phyloP scores from a whole-genome alignment of 2,888 invertebrate species.

The Drosophila subquinaria region DNA sequence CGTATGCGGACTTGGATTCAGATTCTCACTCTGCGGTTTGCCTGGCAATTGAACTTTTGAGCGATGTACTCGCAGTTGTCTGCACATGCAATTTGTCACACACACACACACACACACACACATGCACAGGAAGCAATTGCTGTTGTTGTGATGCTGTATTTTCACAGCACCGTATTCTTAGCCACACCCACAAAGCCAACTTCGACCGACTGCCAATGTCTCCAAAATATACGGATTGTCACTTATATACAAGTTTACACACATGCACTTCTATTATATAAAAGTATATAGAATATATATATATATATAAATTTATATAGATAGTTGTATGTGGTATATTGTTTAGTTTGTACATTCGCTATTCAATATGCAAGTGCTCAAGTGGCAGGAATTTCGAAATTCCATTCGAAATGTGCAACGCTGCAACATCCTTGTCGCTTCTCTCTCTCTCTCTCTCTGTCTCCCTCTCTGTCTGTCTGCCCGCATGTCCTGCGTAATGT shows the following conservation, averaged over 20 bases:
- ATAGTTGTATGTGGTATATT: conserved; percentile 19
- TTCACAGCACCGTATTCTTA: conserved; percentile 82
- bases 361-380: conserved; percentile 65
- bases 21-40: conserved; percentile 48
- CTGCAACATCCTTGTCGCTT: conserved; percentile 67
- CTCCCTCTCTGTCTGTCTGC: conserved; percentile 27
- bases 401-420: conserved; percentile 77
- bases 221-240: conserved; percentile 61
- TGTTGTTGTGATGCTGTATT: conserved; percentile 60
- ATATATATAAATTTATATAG: conserved; percentile 18
- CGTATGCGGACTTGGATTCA: conserved; percentile 16
- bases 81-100: conserved; percentile 76
- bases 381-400: conserved; percentile 59
- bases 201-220: conserved; percentile 16
- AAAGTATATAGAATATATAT: conserved; percentile 13
- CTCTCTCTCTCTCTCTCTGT: conserved; percentile 22
- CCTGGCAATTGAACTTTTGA: conserved; percentile 59
- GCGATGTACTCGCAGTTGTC: conserved; percentile 53
- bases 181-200: conserved; percentile 21
- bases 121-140: conserved; percentile 32
- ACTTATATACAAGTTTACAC: conserved; percentile 17
- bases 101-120: conserved; percentile 37
- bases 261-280: conserved; percentile 1
- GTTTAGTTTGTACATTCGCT: conserved; percentile 39
- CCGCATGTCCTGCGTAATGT: conserved; percentile 61